Base-by-base conservation (phyloP, 2,113 vertebrate genomes). In the Tilapia sparmanii region DNA sequence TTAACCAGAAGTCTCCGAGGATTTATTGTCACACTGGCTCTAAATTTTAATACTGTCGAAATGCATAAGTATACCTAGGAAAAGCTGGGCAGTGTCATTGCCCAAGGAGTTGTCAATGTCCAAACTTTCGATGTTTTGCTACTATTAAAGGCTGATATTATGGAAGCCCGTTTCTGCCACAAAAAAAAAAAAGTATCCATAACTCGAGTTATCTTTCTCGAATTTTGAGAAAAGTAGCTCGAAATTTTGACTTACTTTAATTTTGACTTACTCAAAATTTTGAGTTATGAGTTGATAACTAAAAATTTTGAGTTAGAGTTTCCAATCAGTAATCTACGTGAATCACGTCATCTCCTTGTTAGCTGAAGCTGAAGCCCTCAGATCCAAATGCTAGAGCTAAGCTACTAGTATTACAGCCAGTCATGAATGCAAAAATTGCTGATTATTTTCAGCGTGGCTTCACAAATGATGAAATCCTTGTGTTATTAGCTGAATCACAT, bases 1-100 rank as follows among this genome's bases (percentile, higher is more conserved):
- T 93, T 95, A 94, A 94, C 85, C 92, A 92, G 82, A 90, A 10
- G 61, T 94, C 91, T 93, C 92, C 3, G 29, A 88, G 89, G 92
- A 90, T 88, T 88, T 88, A 53, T 87, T 88, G 83, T 45, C 81
- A 86, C 29, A 66, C 89, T 76, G 73, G 15, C 55, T 84, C 82
- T 68, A 82, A 86, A 91, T 93, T 92, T 89, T 89, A 86, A 89
- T 45, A 82, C 53, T 81, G 81, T 90, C 61, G 89, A 47, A 85
- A 82, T 83, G 71, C 26, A 84, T 79, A 54, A 66, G 57, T 76
- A 31, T 47, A 52, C 31, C 13, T 10, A 22, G 50, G 63, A 76
- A 84, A 66, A 63, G 71, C 68, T 31, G 81, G 47, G 19, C n/a
- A n/a, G 73, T 89, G 87, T 82, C 81, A 81, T 45, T 66, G 76